Base-by-base conservation (phyloP, 2,888 invertebrate species). In the Cenopis cana region DNA sequence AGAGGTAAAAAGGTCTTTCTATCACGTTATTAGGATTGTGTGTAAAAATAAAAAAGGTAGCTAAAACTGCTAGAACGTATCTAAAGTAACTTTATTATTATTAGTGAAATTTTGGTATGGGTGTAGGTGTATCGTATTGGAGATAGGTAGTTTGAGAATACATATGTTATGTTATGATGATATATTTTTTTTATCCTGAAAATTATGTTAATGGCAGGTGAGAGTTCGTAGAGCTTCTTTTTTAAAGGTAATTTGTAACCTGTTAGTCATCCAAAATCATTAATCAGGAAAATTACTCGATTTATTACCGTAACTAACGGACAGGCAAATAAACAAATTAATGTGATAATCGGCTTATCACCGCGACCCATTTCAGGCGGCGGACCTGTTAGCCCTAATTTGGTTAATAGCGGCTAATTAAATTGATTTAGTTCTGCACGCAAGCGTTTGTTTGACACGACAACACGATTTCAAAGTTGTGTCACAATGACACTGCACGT, bases 291-390 rank as follows among this genome's bases (percentile, higher is more conserved):
- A 52, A 66, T 60, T 52, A 68, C 33, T 52, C 59, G 41, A 55
- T 70, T 70, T 46, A 46, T 52, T 65, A 52, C 50, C 54, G 33
- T 59, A 50, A 64, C 36, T 33, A 61, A 66, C 49, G 57, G 67
- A 50, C 33, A 65, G 59, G 41, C 61, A 49, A 69, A 56, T 67
- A 67, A 67, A 71, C 55, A 56, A 67, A 71, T 71, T 71, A 66
- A 50, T 49, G 60, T 33, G 68, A 61, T 71, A 71, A 71, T 83
- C 76, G 79, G 78, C 75, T 81, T 82, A 83, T 81, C 81, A 81
- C 75, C 76, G 74, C 76, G 80, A 74, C 82, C 83, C 75, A 82
- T 80, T 84, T 83, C 60, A 74, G 46, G 74, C 74, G 75, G 76
- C 76, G 75, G 75, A 75, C 76, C 78, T 77, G 79, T 80, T 82